Evolutionary conservation across 2,888 invertebrate species (phyloP).

Genomic region (Ceriagrion tenellum): DNA sequence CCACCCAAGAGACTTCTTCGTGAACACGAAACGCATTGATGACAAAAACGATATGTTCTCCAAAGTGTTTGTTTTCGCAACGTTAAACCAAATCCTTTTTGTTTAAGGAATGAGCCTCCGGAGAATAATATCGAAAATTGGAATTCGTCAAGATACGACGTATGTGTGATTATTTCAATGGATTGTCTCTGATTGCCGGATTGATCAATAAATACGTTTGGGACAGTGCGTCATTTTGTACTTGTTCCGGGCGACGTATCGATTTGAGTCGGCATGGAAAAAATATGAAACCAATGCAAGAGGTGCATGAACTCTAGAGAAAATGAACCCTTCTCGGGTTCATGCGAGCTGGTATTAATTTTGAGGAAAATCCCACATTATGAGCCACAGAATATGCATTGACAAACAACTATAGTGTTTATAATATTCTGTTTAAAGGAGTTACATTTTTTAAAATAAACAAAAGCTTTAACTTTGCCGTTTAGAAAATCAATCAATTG

Average conservation of each 20-base stretch:
- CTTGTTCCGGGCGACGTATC: not conserved
- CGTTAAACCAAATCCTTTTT: not conserved
- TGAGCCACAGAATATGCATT: no score
- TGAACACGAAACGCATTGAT: not conserved
- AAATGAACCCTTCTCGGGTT: not conserved
- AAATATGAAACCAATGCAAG: not conserved
- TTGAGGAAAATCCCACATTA: no score
- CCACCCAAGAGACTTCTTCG: not conserved
- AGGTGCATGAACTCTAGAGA: not conserved
- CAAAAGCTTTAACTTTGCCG: no score
- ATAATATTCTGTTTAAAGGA: no score
- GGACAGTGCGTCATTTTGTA: not conserved
- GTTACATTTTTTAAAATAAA: no score
- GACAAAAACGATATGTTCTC: not conserved
- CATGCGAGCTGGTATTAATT: not conserved
- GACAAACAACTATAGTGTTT: no score
- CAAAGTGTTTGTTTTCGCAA: not conserved
- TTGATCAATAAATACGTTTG: conserved; percentile 17
- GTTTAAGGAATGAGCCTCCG: not conserved
- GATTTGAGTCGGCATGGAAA: not conserved
- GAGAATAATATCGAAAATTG: not conserved
- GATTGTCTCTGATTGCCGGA: not conserved
- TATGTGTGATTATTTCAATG: not conserved
- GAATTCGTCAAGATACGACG: not conserved
- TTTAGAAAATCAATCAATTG: no score